Evolutionary conservation across 2,888 invertebrate species (phyloP), one percentile per base, ranked within the genome.

Genomic region (Pristionchus fissidentatus): DNA sequence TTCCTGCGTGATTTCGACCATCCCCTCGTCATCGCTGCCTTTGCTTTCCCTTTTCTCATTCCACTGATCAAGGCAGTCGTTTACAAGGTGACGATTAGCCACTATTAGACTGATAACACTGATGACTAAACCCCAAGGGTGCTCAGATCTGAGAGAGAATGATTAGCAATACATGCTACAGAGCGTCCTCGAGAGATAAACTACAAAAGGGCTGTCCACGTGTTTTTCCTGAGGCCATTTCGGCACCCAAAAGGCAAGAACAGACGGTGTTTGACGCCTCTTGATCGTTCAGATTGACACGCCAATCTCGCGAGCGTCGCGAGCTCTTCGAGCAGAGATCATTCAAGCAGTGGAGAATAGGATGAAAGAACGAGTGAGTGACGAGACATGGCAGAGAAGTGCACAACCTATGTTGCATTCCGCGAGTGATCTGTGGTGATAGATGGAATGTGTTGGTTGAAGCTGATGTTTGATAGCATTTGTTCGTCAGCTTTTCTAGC

Each of bases 1-100:
- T 77, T 46, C 49, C 75, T 77, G 5, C 75, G 75, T 19, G 75
- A 77, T 22, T 77, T 77, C 49, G 75, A 77, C 29, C 46, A 77
- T 77, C 75, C 75, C 1, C 5, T 77, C 29, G 32, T 77, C 49
- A 46, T 49, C 10, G 19, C 75, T 41, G 75, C 75, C 4, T 41
- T 77, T n/a, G 75, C 75, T 3, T 77, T 77, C 26, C 75, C 75
- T 13, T 77, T 77, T 15, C 46, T 77, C 32, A 32, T 77, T 13
- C 75, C 75, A 8, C 15, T 49, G 32, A 77, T 77, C 46, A 77
- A 77, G 32, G 75, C 75, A 22, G 49, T 77, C n/a, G 15, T 77
- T 32, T 77, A 77, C 75, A 77, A 49, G n/a, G 75, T 77, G 49
- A 70, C 13, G 70, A 26, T 43, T 15, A 26, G 38, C n/a, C 19